Evolutionary conservation across 92 coral and sea anemone species (phyloP), one percentile per base, ranked within the genome.

Genomic region (Paramuricea clavata): DNA sequence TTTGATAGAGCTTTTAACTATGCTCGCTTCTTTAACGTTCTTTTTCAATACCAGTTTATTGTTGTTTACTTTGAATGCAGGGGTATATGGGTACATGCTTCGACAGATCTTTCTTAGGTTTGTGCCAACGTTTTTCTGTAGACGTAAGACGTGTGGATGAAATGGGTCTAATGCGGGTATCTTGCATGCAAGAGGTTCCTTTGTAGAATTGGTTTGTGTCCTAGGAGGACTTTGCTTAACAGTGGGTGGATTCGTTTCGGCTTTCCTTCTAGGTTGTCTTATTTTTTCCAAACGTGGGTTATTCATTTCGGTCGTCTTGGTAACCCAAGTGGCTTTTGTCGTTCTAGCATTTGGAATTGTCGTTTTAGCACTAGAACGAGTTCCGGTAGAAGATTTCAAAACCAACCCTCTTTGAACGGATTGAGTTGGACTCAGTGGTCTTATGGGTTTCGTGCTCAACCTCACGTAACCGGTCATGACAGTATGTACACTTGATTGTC

Each of bases 131-230:
- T 93, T 95, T 8, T n/a, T 57, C 10, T 93, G 49, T 28, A 94
- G 90, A 47, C 90, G 94, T 1, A 74, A 86, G 54, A 94, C 93
- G 44, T 92, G 87, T 22, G 76, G 92, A 83, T 94, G 95, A 95
- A 93, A 93, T n/a, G 98, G 95, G 86, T 94, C 85, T 33, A 94
- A 71, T 31, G 71, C 50, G 27, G 98, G 98, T 25, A 94, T 83
- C 81, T 93, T 94, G 74, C 98, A 94, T n/a, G 50, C 83, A 12
- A 88, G 22, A 16, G 70, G 76, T 47, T 57, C 83, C 23, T 49
- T 67, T 8, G 25, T 21, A 26, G 73, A 13, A 49, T 41, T 44
- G 44, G 49, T 32, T 36, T 50, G 32, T 44, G 67, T 43, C 36
- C 81, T 17, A 52, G 61, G 61, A 16, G 68, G 9, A 60, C 31